Base-by-base conservation (phyloP, 2,888 invertebrate genomes). In the Trachelus tabidus region DNA sequence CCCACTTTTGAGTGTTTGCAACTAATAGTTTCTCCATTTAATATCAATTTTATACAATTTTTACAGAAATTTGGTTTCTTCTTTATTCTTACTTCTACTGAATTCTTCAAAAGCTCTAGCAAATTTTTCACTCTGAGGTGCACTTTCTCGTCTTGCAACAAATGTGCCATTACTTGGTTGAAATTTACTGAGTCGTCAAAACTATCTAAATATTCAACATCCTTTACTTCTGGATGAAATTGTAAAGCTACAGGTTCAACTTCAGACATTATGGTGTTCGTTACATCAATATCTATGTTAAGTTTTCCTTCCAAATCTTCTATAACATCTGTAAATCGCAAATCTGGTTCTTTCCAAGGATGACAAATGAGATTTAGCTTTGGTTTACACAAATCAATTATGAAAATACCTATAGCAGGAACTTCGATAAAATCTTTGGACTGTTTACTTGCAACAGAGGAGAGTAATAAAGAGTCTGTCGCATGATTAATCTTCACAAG, bases 61-160 rank as follows among this genome's bases (percentile, higher is more conserved):
- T 92, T 93, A 88, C 96, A 96, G 87, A 92, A 94, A 74, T 93
- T 91, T 73, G 95, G 95, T 80, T 95, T 95, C 82, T 92, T 93
- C 76, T 91, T 87, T 74, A 96, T 92, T 83, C 96, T 92, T 79
- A 93, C 91, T 90, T 92, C 90, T 6, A 96, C 92, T 82, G 96
- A 94, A 75, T 92, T 91, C 85, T 93, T 92, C 78, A 96, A 90
- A 73, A 95, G 89, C 31, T 90, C 78, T 12, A 93, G 89, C 79
- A 96, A 89, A 84, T 89, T 88, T 71, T 90, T 77, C 0, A 95
- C 93, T 81, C 92, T 93, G 71, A 91, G 80, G 15, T 85, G 82
- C 75, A 94, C 91, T 37, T 84, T 79, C 75, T 85, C 69, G 85
- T 93, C 87, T 75, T 90, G 76, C 56, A 94, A 85, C 12, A 95